A percentile compares a stretch with the other conserved stretches of the same genome.
Evolutionary conservation across 2,113 vertebrate genomes (phyloP).

Genomic region (Alaudala cheleensis): DNA sequence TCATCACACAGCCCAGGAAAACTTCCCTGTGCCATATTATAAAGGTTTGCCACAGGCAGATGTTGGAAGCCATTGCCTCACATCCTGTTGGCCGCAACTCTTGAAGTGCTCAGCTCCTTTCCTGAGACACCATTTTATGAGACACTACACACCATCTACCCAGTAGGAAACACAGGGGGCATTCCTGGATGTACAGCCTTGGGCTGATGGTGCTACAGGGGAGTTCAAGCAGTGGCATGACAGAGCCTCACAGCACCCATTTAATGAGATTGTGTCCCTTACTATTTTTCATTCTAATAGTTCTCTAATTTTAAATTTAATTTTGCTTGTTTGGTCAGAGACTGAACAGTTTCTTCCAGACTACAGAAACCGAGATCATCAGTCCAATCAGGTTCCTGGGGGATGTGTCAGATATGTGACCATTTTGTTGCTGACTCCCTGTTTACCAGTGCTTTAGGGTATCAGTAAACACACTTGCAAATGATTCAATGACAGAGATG

Average conservation of each 20-base stretch:
- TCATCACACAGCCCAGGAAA: neutral
- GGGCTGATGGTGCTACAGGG: neutral
- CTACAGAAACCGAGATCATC: neutral
- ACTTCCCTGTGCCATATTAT: neutral
- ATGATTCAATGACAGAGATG: neutral
- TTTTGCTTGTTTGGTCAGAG: neutral
- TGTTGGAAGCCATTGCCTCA: neutral
- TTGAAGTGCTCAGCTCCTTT: neutral
- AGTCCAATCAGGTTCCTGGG: neutral
- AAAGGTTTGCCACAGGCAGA: neutral
- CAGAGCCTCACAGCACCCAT: neutral
- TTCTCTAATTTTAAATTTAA: neutral
- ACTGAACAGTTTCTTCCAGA: neutral
- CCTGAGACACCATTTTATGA: neutral
- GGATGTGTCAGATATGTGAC: neutral
- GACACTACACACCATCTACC: too few species aligned
- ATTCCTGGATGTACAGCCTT: neutral
- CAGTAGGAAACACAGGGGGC: fast-evolving
- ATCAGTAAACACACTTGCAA: neutral
- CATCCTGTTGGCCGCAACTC: neutral
- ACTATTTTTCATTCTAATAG: neutral
- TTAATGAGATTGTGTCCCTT: neutral
- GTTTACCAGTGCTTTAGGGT: neutral
- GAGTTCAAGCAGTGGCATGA: neutral
- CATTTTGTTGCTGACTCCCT: neutral